Conservation (phyloP, 2,797 vertebrate species). For the Pseudomugil gertrudae region DNA sequence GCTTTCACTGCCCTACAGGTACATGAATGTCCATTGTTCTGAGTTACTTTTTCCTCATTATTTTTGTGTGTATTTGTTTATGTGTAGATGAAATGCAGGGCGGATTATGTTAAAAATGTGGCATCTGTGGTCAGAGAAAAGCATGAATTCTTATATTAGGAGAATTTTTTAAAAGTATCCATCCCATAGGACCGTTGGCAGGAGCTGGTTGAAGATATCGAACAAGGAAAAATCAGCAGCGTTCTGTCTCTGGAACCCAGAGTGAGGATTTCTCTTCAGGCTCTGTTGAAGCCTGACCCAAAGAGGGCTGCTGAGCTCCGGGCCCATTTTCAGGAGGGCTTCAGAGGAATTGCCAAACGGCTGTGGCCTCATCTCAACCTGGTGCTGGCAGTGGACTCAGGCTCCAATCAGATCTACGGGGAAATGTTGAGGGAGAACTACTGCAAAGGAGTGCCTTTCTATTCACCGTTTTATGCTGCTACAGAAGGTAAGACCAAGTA, state of each 20-base stretch:
- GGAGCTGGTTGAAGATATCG: constrained; percentile 84
- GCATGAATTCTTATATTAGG: neutral
- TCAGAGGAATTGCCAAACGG: constrained; percentile 83
- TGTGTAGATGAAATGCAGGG: neutral
- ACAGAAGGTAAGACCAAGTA: constrained; percentile 84
- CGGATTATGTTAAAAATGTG: neutral
- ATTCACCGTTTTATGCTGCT: constrained; percentile 88
- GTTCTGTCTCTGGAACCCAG: constrained; percentile 73
- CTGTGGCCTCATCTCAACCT: constrained; percentile 90
- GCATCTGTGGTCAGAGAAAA: neutral
- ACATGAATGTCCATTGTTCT: neutral
- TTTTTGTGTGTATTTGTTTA: neutral
- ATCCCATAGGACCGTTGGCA: constrained; percentile 74
- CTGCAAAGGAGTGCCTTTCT: constrained; percentile 88
- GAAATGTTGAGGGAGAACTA: constrained; percentile 81
- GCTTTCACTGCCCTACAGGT: constrained; percentile 82
- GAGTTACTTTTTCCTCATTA: neutral
- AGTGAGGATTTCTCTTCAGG: constrained; percentile 72
- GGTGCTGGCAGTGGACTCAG: constrained; percentile 85
- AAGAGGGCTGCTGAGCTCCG: constrained; percentile 81
- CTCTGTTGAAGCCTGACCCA: constrained; percentile 75
- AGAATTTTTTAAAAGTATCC: neutral
- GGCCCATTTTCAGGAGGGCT: constrained; percentile 78
- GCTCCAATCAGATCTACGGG: constrained; percentile 86
- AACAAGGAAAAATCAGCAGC: constrained; percentile 78